Conservation (phyloP, 2,797 vertebrate species). For the Chanos chanos region DNA sequence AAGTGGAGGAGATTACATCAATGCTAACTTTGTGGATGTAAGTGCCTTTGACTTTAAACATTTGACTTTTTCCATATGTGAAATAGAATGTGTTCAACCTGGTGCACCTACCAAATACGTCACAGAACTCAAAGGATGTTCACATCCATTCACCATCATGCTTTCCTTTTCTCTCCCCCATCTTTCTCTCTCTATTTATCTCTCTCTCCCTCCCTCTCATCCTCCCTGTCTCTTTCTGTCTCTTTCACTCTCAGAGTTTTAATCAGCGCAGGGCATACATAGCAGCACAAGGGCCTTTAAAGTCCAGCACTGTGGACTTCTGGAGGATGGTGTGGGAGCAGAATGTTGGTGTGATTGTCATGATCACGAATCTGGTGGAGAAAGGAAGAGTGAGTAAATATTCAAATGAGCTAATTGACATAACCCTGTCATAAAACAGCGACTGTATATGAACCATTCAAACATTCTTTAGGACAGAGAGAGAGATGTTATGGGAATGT, state of each 20-base stretch:
- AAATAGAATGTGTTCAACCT: too few species aligned
- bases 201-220: not conserved
- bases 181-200: not conserved
- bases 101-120: too few species aligned
- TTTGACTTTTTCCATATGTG: too few species aligned
- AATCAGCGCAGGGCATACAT: slow-evolving; percentile 86
- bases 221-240: not conserved
- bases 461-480: too few species aligned
- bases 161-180: not conserved
- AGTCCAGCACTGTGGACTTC: slow-evolving; percentile 90
- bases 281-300: slow-evolving; percentile 92
- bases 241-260: slow-evolving; percentile 75
- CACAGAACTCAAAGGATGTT: too few species aligned
- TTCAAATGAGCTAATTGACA: not conserved
- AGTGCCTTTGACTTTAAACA: slow-evolving; percentile 50
- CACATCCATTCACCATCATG: not conserved
- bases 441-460: too few species aligned
- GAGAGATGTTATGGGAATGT: too few species aligned
- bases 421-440: too few species aligned
- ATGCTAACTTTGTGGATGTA: slow-evolving; percentile 96
- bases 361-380: slow-evolving; percentile 98
- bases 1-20: slow-evolving; percentile 85
- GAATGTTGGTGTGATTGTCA: slow-evolving; percentile 87
- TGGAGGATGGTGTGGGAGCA: slow-evolving; percentile 99
- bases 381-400: slow-evolving; percentile 84